Base-by-base conservation (phyloP, 1,140 invertebrate genomes). In the Leptopilina boulardi region DNA sequence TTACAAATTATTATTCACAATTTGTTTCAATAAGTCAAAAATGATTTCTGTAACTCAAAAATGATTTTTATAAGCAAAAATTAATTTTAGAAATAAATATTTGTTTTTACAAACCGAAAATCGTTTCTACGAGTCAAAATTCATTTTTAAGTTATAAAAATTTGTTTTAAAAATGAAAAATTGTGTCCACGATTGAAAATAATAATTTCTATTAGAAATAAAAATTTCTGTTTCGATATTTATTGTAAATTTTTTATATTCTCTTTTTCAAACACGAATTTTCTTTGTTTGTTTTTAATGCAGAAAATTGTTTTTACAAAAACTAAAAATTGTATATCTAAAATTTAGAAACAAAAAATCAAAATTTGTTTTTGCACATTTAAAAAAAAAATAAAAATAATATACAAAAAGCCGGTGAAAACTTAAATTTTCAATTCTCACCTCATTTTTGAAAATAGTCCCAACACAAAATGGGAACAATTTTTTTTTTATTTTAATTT, bases 361-460 rank as follows among this genome's bases (percentile, higher is more conserved):
- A n/a, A n/a, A n/a, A n/a, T n/a, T n/a, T n/a, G n/a, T n/a, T n/a
- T n/a, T n/a, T n/a, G n/a, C n/a, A n/a, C n/a, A n/a, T 47, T 47
- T 47, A 3, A 38, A 38, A 38, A 6, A 38, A 38, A 38, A 3
- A 0, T 38, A 6, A 9, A 38, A 38, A 38, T 3, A 38, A 38
- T 38, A 34, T 47, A 6, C 44, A 47, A 18, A 47, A 47, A 1
- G 3, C 13, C 1, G 13, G 44, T 4, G 5, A n/a, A 18, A 47
- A n/a, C 1, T n/a, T n/a, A n/a, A 47, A 47, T 23, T 59, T 59
- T 59, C 10, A 23, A n/a, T 15, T 34, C 59, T 66, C 23, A 66
- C 59, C 59, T 66, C 34, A 71, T 71, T 42, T 71, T 71, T 71
- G n/a, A 26, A 19, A 21, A 71, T 71, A 19, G 6, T 71, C 34